Evolutionary conservation across 1,140 invertebrate species (phyloP), one percentile per base, ranked within the genome.

Genomic region (Phortica variegata): DNA sequence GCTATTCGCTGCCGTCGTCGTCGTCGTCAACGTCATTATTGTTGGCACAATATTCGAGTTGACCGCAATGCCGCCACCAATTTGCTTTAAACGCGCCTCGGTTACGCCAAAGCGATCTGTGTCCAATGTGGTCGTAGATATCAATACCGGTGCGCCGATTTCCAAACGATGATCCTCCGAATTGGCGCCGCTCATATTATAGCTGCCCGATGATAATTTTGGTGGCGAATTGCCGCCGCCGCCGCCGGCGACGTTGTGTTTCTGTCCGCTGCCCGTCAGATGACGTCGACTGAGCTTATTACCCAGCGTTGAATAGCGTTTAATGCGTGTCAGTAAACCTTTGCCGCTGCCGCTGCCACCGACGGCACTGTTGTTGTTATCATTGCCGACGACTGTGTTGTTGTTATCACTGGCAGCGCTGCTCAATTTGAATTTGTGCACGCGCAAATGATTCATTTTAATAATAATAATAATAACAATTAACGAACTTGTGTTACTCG

Each of bases 151-250:
- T 1, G 70, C 73, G 13, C 73, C 73, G 15, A 76, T 76, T 42
- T 76, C 73, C 3, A 73, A 23, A 3, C 70, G 70, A 46, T 73
- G 70, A 46, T 76, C 73, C 4, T 74, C 73, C 4, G 73, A 75
- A 17, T 66, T 53, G 21, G 54, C 51, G n/a, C 73, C 73, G 16
- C 58, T 74, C 73, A 76, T 76, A 40, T 76, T 66, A 56, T 76
- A 76, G 49, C 73, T 76, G 13, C 73, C 73, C 0, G 54, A 59
- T 1, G 54, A 43, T 6, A 65, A 36, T 31, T 73, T 75, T 12
- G 49, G 54, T 6, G 68, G 60, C 26, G 66, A 62, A 1, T 45
- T 52, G 26, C 12, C 38, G 2, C 16, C 1, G 0, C 29, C 9
- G 0, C 16, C 18, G 19, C 42, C 37, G 2, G 16, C 19, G 9